phyloP scores from a whole-genome alignment of 2,888 invertebrate genomes.

The Carpatolechia fugitivella region DNA sequence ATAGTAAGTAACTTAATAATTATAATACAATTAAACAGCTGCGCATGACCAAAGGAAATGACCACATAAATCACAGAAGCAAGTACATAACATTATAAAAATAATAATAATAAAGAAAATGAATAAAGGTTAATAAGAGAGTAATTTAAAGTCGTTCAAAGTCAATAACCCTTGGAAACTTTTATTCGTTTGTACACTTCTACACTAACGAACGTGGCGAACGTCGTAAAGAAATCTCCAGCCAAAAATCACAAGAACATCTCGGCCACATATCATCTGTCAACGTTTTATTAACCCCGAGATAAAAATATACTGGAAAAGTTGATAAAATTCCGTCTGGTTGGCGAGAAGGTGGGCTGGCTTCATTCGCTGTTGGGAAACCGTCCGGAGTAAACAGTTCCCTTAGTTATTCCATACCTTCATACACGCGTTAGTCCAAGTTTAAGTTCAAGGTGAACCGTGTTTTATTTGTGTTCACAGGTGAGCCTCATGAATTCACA shows the following conservation, averaged over 20 bases:
- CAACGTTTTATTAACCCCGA: slow-evolving; percentile 43
- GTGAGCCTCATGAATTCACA: slow-evolving; percentile 1
- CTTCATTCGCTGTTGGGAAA: slow-evolving; percentile 57
- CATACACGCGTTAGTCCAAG: slow-evolving; percentile 27
- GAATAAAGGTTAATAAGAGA: too few species aligned
- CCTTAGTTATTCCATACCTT: slow-evolving; percentile 29
- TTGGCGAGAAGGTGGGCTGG: slow-evolving; percentile 35
- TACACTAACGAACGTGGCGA: too few species aligned
- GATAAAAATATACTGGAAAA: slow-evolving; percentile 61
- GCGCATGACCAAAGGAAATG: too few species aligned
- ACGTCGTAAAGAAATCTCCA: neutral
- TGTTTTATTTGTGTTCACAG: slow-evolving; percentile 36
- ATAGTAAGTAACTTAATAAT: too few species aligned
- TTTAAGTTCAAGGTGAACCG: slow-evolving; percentile 63
- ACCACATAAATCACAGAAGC: too few species aligned
- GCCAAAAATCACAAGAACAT: neutral
- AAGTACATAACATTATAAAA: too few species aligned
- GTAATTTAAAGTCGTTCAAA: neutral
- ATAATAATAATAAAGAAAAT: too few species aligned
- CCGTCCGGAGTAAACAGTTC: slow-evolving; percentile 42
- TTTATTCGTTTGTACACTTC: too few species aligned
- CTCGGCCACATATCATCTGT: slow-evolving; percentile 31
- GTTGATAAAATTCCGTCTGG: slow-evolving; percentile 60
- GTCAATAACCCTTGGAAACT: neutral
- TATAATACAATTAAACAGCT: too few species aligned